Percentiles rank a stretch among this genome's conserved stretches.
phyloP scores from a whole-genome alignment of 2,797 vertebrate species.

The Miichthys miiuy region DNA sequence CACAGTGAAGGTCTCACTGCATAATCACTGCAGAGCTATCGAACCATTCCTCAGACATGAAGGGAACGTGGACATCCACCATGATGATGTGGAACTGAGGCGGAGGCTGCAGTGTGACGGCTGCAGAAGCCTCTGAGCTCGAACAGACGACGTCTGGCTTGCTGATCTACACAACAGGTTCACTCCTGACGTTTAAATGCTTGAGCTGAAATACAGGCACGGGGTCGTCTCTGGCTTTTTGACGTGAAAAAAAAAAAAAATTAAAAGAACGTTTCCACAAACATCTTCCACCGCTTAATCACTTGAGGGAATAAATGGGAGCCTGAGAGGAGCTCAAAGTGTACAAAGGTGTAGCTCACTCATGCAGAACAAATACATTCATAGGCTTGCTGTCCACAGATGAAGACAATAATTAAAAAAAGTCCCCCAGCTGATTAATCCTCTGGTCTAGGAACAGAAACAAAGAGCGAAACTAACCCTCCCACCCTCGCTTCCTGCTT shows the following conservation, averaged over 20 bases:
- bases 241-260: slow-evolving; percentile 2
- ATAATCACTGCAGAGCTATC: slow-evolving; percentile 1
- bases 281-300: slow-evolving; percentile 26
- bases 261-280: background rate
- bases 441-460: slow-evolving; percentile 39
- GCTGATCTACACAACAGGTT: slow-evolving; percentile 4
- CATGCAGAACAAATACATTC: slow-evolving; percentile 69
- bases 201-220: slow-evolving; percentile 37
- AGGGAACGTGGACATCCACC: background rate
- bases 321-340: slow-evolving; percentile 31
- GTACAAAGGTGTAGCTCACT: slow-evolving; percentile 29
- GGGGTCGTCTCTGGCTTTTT: slow-evolving; percentile 29
- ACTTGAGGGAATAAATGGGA: slow-evolving; percentile 15
- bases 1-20: background rate
- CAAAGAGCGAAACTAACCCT: background rate
- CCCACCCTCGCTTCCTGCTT: background rate
- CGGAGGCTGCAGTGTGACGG: slow-evolving; percentile 10
- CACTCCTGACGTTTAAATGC: slow-evolving; percentile 14
- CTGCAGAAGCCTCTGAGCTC: slow-evolving; percentile 1
- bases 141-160: background rate
- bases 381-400: slow-evolving; percentile 40
- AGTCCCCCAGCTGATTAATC: slow-evolving; percentile 33
- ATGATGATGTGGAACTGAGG: slow-evolving; percentile 9
- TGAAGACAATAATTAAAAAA: slow-evolving; percentile 43
- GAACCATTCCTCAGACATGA: background rate